phyloP scores from a whole-genome alignment of 2,797 vertebrate genomes.

The Botia almorhae region DNA sequence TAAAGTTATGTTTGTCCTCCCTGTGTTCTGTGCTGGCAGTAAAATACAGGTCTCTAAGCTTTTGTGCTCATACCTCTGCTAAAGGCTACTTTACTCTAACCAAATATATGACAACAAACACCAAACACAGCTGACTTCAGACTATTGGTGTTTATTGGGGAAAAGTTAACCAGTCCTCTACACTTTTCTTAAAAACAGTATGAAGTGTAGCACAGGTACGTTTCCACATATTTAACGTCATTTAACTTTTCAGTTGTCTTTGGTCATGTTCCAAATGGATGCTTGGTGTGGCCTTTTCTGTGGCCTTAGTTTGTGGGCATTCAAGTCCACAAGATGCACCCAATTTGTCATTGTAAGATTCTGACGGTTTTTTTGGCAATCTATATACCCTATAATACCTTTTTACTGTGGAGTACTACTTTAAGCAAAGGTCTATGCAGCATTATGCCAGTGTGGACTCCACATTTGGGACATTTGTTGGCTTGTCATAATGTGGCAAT shows the following conservation, averaged over 20 bases:
- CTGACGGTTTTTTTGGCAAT: neutral
- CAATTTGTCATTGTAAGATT: slow-evolving; percentile 1
- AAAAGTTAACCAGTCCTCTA: too few relatives aligned
- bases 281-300: neutral
- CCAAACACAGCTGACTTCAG: too few relatives aligned
- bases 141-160: too few relatives aligned
- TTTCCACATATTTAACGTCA: neutral
- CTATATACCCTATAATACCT: neutral
- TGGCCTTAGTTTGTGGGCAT: neutral
- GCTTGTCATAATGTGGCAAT: neutral
- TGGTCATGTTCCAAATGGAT: slow-evolving; percentile 12
- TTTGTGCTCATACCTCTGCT: neutral
- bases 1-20: neutral
- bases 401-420: neutral
- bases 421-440: neutral
- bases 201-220: neutral
- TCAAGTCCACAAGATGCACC: neutral
- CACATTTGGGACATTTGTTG: slow-evolving; percentile 6
- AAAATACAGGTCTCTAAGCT: neutral
- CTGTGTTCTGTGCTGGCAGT: slow-evolving; percentile 8
- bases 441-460: neutral
- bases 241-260: neutral
- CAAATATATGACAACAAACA: too few relatives aligned
- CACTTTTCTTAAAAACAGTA: too few relatives aligned
- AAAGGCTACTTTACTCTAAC: neutral